Evolutionary conservation across 2,888 invertebrate species (phyloP), one percentile per base, ranked within the genome.

Genomic region (Drepanosiphum platanoidis): DNA sequence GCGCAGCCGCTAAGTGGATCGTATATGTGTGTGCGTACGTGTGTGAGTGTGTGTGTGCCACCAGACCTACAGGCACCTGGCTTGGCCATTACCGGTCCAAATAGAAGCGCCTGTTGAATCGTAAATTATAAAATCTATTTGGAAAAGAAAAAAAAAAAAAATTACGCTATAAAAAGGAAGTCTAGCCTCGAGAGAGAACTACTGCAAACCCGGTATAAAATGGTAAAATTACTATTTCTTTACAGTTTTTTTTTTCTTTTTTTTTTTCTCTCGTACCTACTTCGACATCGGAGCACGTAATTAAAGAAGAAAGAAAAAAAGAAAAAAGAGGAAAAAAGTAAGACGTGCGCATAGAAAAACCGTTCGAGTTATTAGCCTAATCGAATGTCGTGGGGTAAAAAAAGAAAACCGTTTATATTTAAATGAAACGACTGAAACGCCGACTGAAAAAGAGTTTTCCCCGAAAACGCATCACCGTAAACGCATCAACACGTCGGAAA

Each of bases 51-150:
- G 78, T 79, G 68, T 46, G 36, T 70, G 22, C n/a, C 27, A 52
- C 22, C 42, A 75, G 61, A 82, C 42, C 64, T 66, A 61, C 61
- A 64, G 64, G 42, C 82, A 82, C 82, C 64, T 64, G 74, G 42
- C 72, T 42, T 64, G 34, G 64, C 30, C 66, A 75, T 66, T 83
- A 52, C 11, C 52, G 36, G n/a, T 42, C 32, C n/a, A 30, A 18
- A 74, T 46, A 22, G 64, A 83, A 46, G 64, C 74, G 64, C 42
- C 64, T 74, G 66, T 83, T 52, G 75, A 83, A 46, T 83, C 42
- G 3, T 52, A 68, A 75, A 27, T 75, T 52, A 66, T 32, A 58
- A 58, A 61, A 61, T 61, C 8, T 61, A 61, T 27, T 18, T 22
- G 13, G n/a, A n/a, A n/a, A n/a, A n/a, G n/a, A n/a, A n/a, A n/a